phyloP scores from a whole-genome alignment of 1,140 invertebrate species.

The Drosophila albomicans region DNA sequence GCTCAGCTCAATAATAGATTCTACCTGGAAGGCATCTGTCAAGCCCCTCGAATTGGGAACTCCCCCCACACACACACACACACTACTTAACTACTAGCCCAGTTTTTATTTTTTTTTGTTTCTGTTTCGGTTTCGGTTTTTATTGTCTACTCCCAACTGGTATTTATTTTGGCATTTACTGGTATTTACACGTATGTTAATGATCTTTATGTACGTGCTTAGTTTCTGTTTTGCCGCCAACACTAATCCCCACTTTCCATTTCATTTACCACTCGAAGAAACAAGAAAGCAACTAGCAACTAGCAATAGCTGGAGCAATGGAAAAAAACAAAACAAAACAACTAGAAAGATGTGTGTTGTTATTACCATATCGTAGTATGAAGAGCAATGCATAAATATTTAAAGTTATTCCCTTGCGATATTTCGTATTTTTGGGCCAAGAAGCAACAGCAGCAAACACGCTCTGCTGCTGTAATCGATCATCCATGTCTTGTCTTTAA shows the following conservation, averaged over 20 bases:
- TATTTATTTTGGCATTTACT: slow-evolving; percentile 27
- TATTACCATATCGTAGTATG: not conserved
- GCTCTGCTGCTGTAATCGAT: not conserved
- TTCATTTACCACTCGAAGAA: slow-evolving; percentile 31
- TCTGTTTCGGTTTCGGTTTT: not conserved
- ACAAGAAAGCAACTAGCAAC: slow-evolving; percentile 8
- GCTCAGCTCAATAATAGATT: slow-evolving; percentile 40
- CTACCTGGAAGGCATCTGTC: slow-evolving; percentile 55
- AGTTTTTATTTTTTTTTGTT: slow-evolving; percentile 22
- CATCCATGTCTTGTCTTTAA: not conserved
- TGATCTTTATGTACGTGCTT: slow-evolving; percentile 49
- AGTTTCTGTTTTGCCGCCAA: slow-evolving; percentile 20
- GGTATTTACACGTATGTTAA: slow-evolving; percentile 38
- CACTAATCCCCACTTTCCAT: slow-evolving; percentile 53
- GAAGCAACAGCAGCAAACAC: no score
- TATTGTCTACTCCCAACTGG: slow-evolving; percentile 17
- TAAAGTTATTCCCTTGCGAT: slow-evolving; percentile 2
- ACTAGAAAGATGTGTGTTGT: slow-evolving; percentile 7
- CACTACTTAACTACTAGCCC: slow-evolving; percentile 19
- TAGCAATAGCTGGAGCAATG: slow-evolving; percentile 4
- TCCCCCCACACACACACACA: slow-evolving; percentile 3
- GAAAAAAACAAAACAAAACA: not conserved
- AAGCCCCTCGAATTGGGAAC: slow-evolving; percentile 12
- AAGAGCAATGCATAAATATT: slow-evolving; percentile 6
- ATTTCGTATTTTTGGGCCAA: slow-evolving; percentile 2